A percentile compares a stretch with the other conserved stretches of the same genome.
Evolutionary conservation across 2,888 invertebrate genomes (phyloP).

Genomic region (Habroteleia sp.): DNA sequence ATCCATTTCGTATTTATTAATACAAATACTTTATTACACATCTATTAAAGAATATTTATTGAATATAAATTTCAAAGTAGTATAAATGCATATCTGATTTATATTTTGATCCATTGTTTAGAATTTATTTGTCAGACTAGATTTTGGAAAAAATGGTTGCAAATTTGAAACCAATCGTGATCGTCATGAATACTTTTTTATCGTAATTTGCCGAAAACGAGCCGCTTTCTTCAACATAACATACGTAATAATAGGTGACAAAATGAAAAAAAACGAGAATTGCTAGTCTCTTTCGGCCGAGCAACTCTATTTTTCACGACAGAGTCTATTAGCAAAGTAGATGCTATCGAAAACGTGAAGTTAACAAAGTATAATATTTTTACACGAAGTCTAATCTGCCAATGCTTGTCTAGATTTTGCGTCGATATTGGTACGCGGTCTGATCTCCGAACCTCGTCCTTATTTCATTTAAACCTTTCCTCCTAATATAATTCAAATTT

Average conservation of each 20-base stretch:
- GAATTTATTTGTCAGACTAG: no score
- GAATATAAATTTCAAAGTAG: no score
- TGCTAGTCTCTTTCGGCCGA: constrained; percentile 61
- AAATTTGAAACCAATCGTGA: neutral
- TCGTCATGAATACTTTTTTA: constrained; percentile 4
- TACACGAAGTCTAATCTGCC: constrained; percentile 73
- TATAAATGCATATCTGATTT: no score
- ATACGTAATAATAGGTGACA: constrained; percentile 55
- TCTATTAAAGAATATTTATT: no score
- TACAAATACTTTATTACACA: no score
- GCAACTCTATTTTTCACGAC: constrained; percentile 70
- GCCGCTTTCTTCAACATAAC: constrained; percentile 39
- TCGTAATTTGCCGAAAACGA: constrained; percentile 37
- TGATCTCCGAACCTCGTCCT: constrained; percentile 40
- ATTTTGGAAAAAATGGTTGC: no score
- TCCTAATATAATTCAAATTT: constrained; percentile 61
- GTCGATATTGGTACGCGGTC: constrained; percentile 53
- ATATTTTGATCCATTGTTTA: no score
- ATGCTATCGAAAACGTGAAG: constrained; percentile 63
- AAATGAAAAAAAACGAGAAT: constrained; percentile 27
- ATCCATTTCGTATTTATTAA: no score
- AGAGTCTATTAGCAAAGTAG: constrained; percentile 58
- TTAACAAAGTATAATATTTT: constrained; percentile 75
- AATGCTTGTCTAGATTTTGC: constrained; percentile 67
- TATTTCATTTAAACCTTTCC: constrained; percentile 53